A percentile compares a stretch with the other conserved stretches of the same genome.
phyloP scores from a whole-genome alignment of 1,140 invertebrate genomes.

The Dendrolimus kikuchii region DNA sequence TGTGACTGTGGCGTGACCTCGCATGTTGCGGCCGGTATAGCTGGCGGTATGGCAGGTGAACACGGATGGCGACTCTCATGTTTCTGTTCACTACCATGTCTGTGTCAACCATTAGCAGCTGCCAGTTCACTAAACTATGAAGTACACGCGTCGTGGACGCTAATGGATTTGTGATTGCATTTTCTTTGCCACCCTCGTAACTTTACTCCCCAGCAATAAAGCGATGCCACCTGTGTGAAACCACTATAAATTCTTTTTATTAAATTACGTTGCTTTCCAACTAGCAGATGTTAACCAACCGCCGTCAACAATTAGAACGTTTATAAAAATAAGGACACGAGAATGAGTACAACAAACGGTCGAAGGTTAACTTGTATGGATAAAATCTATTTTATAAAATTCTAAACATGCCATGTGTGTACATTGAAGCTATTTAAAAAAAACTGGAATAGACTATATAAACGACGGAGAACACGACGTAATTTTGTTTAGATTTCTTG shows the following conservation, averaged over 20 bases:
- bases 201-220: conserved; percentile 1
- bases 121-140: conserved; percentile 43
- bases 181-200: conserved; percentile 7
- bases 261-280: neutral
- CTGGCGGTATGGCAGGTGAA: conserved; percentile 31
- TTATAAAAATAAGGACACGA: conserved; percentile 3
- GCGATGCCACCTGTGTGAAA: conserved; percentile 1
- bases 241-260: conserved; percentile 3
- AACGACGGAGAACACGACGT: too few relatives aligned
- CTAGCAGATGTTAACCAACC: neutral
- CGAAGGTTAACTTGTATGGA: neutral
- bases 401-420: too few relatives aligned
- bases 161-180: conserved; percentile 34
- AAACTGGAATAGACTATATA: too few relatives aligned
- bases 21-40: conserved; percentile 1
- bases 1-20: conserved; percentile 5
- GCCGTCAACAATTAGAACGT: neutral
- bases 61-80: conserved; percentile 19
- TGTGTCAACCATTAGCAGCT: conserved; percentile 37
- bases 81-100: conserved; percentile 37
- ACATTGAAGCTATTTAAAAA: too few relatives aligned
- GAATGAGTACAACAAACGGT: neutral
- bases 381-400: conserved; percentile 3
- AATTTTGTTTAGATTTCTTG: too few relatives aligned
- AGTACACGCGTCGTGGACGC: conserved; percentile 22